Base-by-base conservation (phyloP, 2,888 invertebrate species). In the Alviniconcha strummeri region DNA sequence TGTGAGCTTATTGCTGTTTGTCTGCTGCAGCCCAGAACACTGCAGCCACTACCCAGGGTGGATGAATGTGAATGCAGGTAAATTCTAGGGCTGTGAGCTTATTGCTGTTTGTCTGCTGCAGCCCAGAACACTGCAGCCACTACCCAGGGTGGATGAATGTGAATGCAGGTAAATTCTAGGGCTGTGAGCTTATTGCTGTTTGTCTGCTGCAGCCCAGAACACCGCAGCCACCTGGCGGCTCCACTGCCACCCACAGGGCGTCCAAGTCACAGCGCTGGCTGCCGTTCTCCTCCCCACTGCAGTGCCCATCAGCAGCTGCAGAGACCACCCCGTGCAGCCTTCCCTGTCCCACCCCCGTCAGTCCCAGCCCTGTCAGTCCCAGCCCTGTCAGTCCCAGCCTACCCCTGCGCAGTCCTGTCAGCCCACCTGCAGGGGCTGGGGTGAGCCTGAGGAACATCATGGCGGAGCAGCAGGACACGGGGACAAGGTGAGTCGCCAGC, bases 391-490 rank as follows among this genome's bases (percentile, higher is more conserved):
- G 77, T 75, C 55, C 60, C 81, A 13, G 72, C 55, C 6, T 52
- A 52, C 4, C 82, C 71, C 19, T 17, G 77, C 79, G 3, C 79
- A 71, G 64, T 67, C 71, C 81, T 67, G 36, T 19, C 52, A 81
- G 77, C 64, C 55, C 60, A 55, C 71, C 60, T n/a, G 67, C 81
- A 7, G 72, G 57, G 6, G 55, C 56, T 5, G 84, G 79, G 17
- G 64, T 85, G 36, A 86, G 84, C 69, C 83, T 87, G 76, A 71
- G 87, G 9, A 84, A 82, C 78, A 85, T 87, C 81, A 87, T 86
- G 84, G 75, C 81, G 17, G 84, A 82, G 52, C 80, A 87, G 52
- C 74, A 84, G 69, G 64, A 67, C 67, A 17, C 80, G 3, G 1
- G 55, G 4, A 67, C 54, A 7, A 80, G 36, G 69, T 80, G 52